Base-by-base conservation (phyloP, 2,113 vertebrate species). In the Lynx canadensis region DNA sequence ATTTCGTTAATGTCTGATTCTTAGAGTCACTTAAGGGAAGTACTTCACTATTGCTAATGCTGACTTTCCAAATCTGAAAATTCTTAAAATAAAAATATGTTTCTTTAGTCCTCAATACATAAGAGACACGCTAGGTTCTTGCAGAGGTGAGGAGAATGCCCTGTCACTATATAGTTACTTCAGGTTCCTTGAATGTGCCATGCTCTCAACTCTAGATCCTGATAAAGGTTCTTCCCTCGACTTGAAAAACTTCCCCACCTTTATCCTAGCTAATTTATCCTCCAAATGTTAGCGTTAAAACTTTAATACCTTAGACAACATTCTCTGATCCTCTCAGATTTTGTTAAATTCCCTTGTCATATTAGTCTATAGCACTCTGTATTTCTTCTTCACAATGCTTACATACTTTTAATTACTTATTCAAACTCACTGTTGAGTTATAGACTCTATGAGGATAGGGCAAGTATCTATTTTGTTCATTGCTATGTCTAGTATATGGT, bases 181-280 rank as follows among this genome's bases (percentile, higher is more conserved):
- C 31, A 82, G 23, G 74, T 90, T 76, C 38, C 93, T 76, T 93
- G 12, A 78, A 57, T 16, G 11, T 65, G 31, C 4, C 93, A 71
- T 55, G 50, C 7, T 94, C 48, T 68, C 48, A 86, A 48, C 41
- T 78, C 48, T 55, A 93, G 41, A 78, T 82, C 27, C 73, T 92
- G 63, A 12, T 71, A 63, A 36, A 23, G 52, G 84, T 29, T 80
- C 25, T 55, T 82, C 52, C n/a, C 33, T 90, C 29, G 45, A 79
- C 57, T 90, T 92, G 29, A 81, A 92, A 89, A 96, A 80, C 65
- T 81, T 80, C 2, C 60, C 90, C n/a, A 73, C n/a, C 6, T n/a
- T 93, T 95, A 71, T 5, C 50, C 66, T 87, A 78, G 76, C 29
- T 83, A 95, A 91, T 45, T 88, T 29, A 95, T 66, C 55, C 31